Percentiles rank a stretch among this genome's conserved stretches.
These are phyloP conservation scores for Glaucopsyche alexis DNA, from an alignment of 2,888 invertebrate species.

Conservation along the genomic window DNA sequence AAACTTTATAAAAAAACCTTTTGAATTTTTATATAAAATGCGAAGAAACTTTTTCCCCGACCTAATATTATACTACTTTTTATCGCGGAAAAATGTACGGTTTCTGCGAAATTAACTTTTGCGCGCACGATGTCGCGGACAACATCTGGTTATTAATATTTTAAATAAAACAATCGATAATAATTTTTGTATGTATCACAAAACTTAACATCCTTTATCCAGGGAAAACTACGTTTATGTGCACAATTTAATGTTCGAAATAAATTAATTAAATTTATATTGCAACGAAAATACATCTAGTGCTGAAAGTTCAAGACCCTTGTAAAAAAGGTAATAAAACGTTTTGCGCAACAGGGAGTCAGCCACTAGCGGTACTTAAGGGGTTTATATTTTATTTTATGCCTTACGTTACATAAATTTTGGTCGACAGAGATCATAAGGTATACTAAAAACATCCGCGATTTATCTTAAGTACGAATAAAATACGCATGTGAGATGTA, in stretches of 20 bases:
- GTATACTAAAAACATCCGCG: slow-evolving; percentile 3
- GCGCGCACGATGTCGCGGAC: too few species aligned
- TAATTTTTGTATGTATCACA: too few species aligned
- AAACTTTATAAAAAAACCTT: too few species aligned
- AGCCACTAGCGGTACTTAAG: slow-evolving; percentile 1
- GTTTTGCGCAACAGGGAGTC: not conserved
- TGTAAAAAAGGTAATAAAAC: slow-evolving; percentile 16
- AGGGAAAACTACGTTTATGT: not conserved
- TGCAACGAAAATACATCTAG: not conserved
- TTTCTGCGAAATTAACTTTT: too few species aligned
- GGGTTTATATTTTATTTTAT: slow-evolving; percentile 19
- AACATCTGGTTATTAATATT: too few species aligned
- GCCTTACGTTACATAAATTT: slow-evolving; percentile 2
- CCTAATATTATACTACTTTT: too few species aligned
- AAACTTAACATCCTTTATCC: not conserved
- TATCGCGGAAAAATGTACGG: too few species aligned
- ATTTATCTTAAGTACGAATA: slow-evolving; percentile 1
- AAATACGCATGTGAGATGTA: not conserved
- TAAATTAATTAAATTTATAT: not conserved
- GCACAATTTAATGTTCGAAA: not conserved
- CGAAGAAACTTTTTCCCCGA: too few species aligned
- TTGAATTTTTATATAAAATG: too few species aligned
- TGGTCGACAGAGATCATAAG: slow-evolving; percentile 16
- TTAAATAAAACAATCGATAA: too few species aligned
- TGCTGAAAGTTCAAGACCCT: slow-evolving; percentile 15